Conservation (phyloP, 2,797 vertebrate species). For the Aselliscus stoliczkanus region DNA sequence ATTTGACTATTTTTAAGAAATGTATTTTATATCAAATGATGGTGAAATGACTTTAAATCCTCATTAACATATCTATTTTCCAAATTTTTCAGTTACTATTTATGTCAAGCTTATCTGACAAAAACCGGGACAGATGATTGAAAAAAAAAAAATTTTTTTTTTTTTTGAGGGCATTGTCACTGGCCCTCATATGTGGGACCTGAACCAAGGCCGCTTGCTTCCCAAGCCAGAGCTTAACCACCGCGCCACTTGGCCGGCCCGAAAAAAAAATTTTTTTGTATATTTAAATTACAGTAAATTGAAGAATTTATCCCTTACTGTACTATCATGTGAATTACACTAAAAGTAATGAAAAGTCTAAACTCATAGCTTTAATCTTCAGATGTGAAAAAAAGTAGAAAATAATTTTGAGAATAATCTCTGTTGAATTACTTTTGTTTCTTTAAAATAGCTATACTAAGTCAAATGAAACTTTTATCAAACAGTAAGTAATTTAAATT, state of each 20-base stretch:
- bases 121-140: not conserved
- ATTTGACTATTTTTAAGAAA: slow-evolving; percentile 2
- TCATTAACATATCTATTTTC: not conserved
- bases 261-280: no score
- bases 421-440: not conserved
- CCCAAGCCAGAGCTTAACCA: no score
- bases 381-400: slow-evolving; percentile 3
- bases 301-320: not conserved
- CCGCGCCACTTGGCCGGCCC: no score
- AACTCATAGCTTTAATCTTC: not conserved
- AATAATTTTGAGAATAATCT: slow-evolving; percentile 16
- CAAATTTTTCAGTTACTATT: slow-evolving; percentile 2
- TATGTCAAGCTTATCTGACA: not conserved
- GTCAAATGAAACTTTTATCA: not conserved
- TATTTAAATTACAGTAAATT: slow-evolving; percentile 17
- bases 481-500: not conserved
- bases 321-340: not conserved
- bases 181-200: no score
- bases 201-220: no score
- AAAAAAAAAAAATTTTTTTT: no score
- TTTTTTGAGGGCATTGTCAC: no score
- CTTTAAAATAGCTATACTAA: not conserved
- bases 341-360: not conserved
- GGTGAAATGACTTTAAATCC: not conserved
- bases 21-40: not conserved